phyloP scores from a whole-genome alignment of 2,797 vertebrate species.

The Propithecus perrieri region DNA sequence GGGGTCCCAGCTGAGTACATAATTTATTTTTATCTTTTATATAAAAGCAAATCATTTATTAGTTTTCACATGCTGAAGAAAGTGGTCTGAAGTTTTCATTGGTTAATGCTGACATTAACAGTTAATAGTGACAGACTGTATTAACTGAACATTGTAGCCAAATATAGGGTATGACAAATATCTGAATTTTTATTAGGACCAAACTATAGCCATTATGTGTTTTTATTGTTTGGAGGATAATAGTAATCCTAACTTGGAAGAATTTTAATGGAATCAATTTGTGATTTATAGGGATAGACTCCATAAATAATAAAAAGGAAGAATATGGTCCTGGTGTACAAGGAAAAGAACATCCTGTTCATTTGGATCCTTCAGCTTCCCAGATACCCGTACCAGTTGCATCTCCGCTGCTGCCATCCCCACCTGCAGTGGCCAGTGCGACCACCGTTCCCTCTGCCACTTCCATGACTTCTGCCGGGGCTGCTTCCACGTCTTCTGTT shows the following conservation, averaged over 20 bases:
- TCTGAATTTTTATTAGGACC: not conserved
- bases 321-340: slow-evolving; percentile 80
- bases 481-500: not conserved
- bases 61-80: not conserved
- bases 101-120: not conserved
- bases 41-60: not conserved
- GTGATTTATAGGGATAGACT: slow-evolving; percentile 69
- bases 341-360: slow-evolving; percentile 82
- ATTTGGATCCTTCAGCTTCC: slow-evolving; percentile 83
- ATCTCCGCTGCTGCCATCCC: not conserved
- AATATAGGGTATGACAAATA: not conserved
- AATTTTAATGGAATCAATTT: slow-evolving; percentile 15
- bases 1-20: not conserved
- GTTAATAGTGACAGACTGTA: not conserved
- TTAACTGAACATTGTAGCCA: not conserved
- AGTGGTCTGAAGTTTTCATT: not conserved
- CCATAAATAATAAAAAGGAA: slow-evolving; percentile 82
- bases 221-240: not conserved
- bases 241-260: not conserved
- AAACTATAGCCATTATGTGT: not conserved
- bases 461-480: not conserved
- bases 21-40: slow-evolving; percentile 5
- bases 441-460: not conserved
- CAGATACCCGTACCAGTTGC: slow-evolving; percentile 46
- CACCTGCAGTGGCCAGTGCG: not conserved